Evolutionary conservation across 2,888 invertebrate genomes (phyloP).

Genomic region (Andrena haemorrhoa): DNA sequence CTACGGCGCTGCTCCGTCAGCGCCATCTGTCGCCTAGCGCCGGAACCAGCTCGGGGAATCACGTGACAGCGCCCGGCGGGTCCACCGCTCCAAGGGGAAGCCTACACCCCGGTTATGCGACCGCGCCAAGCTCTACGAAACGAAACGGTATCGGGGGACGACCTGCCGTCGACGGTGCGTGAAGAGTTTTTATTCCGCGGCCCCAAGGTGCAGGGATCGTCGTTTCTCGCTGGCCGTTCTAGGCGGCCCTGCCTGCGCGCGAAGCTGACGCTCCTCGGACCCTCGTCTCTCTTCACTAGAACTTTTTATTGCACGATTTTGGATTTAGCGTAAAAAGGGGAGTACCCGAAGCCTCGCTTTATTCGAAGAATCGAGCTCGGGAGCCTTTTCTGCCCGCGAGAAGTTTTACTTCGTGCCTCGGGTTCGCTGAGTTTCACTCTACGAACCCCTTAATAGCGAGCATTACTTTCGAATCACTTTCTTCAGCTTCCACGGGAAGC

Average conservation of each 20-base stretch:
- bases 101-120: background rate
- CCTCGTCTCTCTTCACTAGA: background rate
- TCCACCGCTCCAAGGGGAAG: background rate
- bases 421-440: too few relatives aligned
- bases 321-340: constrained; percentile 30
- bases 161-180: constrained; percentile 72
- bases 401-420: background rate
- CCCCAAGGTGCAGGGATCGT: background rate
- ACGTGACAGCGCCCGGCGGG: background rate
- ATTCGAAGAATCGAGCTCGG: constrained; percentile 6
- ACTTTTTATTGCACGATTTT: constrained; percentile 56
- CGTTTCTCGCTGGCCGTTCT: background rate
- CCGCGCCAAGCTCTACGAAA: constrained; percentile 38
- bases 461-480: too few relatives aligned
- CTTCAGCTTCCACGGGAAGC: too few relatives aligned
- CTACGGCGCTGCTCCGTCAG: background rate
- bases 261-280: background rate
- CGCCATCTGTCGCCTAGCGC: background rate
- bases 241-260: background rate
- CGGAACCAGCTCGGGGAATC: constrained; percentile 26
- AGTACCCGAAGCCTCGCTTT: constrained; percentile 1
- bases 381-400: background rate
- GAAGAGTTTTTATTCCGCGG: constrained; percentile 39
- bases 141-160: constrained; percentile 48
- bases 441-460: too few relatives aligned